Conservation (phyloP, 2,113 vertebrate species). For the Chamaea fasciata region DNA sequence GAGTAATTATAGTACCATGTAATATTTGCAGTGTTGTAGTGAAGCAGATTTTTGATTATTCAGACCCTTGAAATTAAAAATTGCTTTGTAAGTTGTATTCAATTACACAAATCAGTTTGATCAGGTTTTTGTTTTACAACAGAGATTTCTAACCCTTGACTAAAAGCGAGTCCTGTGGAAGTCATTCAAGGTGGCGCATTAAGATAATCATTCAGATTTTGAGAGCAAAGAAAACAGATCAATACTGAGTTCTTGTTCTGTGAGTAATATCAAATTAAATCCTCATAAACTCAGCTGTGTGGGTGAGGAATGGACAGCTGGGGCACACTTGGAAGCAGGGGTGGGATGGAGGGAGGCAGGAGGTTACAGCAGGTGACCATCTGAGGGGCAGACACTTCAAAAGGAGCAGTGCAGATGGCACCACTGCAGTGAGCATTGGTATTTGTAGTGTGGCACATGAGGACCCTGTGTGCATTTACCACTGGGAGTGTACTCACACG, state of each 20-base stretch:
- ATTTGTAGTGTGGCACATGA: accelerated
- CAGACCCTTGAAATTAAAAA: neutral
- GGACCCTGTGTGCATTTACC: neutral
- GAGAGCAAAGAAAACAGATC: neutral
- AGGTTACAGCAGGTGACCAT: neutral
- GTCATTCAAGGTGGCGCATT: neutral
- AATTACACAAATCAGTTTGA: neutral
- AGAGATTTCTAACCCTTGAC: neutral
- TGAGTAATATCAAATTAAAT: neutral
- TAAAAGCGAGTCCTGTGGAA: neutral
- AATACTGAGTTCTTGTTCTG: neutral
- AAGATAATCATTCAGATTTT: neutral
- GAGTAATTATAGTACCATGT: neutral
- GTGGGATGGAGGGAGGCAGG: neutral
- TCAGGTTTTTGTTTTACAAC: neutral
- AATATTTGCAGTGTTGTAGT: neutral
- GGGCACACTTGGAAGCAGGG: neutral
- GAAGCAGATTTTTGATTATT: neutral
- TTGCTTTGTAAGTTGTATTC: neutral
- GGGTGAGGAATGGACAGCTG: neutral
- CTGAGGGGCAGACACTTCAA: neutral
- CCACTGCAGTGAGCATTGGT: neutral
- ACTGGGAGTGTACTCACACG: neutral
- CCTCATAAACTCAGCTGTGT: neutral
- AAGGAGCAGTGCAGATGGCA: neutral